A percentile compares a stretch with the other conserved stretches of the same genome.
Evolutionary conservation across 2,797 vertebrate genomes (phyloP).

Genomic region (Microctenopoma steveboyesi): DNA sequence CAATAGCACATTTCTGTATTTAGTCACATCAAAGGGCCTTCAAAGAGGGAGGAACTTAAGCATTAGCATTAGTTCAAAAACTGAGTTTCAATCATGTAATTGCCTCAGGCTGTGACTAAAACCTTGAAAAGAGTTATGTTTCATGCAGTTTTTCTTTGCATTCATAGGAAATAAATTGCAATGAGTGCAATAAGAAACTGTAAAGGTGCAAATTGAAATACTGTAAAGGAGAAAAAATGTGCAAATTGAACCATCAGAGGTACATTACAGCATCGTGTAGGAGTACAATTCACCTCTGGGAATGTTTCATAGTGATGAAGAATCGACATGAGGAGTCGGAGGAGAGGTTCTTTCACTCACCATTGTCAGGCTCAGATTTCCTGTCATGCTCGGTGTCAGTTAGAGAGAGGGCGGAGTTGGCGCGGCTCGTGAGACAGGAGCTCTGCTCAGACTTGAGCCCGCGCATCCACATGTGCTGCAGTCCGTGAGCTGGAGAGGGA

Average conservation of each 20-base stretch:
- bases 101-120: constrained; percentile 54
- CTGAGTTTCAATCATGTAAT: constrained; percentile 52
- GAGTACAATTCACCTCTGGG: constrained; percentile 3
- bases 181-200: constrained; percentile 22
- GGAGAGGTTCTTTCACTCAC: constrained; percentile 79
- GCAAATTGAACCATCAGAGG: constrained; percentile 34
- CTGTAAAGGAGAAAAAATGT: not conserved
- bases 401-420: constrained; percentile 95
- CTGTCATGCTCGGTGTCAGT: constrained; percentile 98
- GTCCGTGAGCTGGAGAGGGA: constrained; percentile 90
- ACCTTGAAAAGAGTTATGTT: constrained; percentile 49
- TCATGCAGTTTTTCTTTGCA: constrained; percentile 52
- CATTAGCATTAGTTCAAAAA: constrained; percentile 61
- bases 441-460: constrained; percentile 96
- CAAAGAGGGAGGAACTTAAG: constrained; percentile 60
- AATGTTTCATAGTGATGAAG: constrained; percentile 15
- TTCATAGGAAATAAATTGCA: constrained; percentile 20
- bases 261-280: constrained; percentile 8
- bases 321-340: constrained; percentile 2
- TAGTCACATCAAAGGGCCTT: constrained; percentile 70
- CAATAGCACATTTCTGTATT: constrained; percentile 58
- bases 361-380: constrained; percentile 96
- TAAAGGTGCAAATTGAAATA: constrained; percentile 26
- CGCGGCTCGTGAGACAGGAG: constrained; percentile 95
- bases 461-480: constrained; percentile 95